phyloP scores from a whole-genome alignment of 2,797 vertebrate species.

The Pipistrellus nathusii region DNA sequence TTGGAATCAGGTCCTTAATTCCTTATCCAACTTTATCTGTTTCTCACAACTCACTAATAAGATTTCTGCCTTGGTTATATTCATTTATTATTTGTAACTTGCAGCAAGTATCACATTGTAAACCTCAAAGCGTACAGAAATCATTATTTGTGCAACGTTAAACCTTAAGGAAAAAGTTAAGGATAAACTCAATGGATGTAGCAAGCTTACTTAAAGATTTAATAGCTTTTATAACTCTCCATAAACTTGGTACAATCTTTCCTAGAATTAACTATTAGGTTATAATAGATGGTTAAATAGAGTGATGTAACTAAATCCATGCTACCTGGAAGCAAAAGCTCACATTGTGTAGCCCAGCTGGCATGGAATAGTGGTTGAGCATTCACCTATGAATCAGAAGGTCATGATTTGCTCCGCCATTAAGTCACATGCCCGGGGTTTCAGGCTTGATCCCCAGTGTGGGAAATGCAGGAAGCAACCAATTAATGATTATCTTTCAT shows the following conservation, averaged over 20 bases:
- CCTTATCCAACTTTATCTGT: not conserved
- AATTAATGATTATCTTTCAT: too few relatives aligned
- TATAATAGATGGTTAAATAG: not conserved
- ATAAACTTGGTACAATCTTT: not conserved
- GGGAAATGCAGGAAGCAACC: too few relatives aligned
- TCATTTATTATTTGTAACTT: not conserved
- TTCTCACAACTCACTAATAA: not conserved
- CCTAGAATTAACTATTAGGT: not conserved
- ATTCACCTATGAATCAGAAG: too few relatives aligned
- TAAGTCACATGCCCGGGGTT: too few relatives aligned
- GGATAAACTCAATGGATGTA: not conserved
- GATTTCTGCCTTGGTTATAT: not conserved
- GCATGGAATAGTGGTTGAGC: too few relatives aligned
- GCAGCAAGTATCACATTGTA: not conserved
- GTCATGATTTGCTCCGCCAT: too few relatives aligned
- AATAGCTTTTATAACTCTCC: not conserved
- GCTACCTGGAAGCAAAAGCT: not conserved
- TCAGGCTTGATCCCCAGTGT: too few relatives aligned
- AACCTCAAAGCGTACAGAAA: not conserved
- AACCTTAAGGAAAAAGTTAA: not conserved
- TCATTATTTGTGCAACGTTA: constrained; percentile 2
- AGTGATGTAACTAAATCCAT: not conserved
- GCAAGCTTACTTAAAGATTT: not conserved
- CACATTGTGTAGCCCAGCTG: not conserved
- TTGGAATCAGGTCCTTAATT: not conserved